Base-by-base conservation (phyloP, 2,797 vertebrate species). In the Tadarida brasiliensis region DNA sequence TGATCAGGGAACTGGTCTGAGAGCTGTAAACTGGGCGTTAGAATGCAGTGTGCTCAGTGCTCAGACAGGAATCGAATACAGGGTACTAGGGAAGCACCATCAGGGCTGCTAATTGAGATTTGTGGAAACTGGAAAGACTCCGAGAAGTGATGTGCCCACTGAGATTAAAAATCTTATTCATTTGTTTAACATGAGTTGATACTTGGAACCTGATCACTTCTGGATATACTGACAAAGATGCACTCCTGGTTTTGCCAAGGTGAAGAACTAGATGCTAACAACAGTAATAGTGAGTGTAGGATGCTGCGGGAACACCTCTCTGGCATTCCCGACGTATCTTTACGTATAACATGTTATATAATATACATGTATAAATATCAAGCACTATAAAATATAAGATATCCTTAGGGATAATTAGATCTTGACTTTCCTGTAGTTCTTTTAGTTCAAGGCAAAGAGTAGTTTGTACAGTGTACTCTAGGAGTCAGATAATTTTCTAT, bases 401-500 rank as follows among this genome's bases (percentile, higher is more conserved):
- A 12, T 28, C 2, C n/a, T 77, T 51, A 57, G n/a, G 5, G 49
- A 86, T n/a, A 77, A 87, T 77, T 76, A 78, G 47, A 71, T 51
- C 30, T 76, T 77, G 59, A 20, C 20, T 86, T 94, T 65, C 28
- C 80, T 49, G 3, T 68, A 68, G 14, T 44, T 56, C 33, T 74
- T 90, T 90, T 59, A 57, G 73, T 39, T 84, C 26, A 81, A 90
- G 33, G 11, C 61, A 70, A 90, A 77, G 24, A 76, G 11, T 82
- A 61, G 71, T 7, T 63, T 56, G 71, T 30, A 39, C 61, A 63
- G 44, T 57, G 17, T 61, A 90, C 8, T 74, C 35, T 20, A 59
- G 11, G 44, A 90, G 73, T 89, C 19, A 90, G 28, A 76, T 81
- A 68, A 90, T 82, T 90, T 96, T 82, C 30, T 30, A 76, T 20